Evolutionary conservation across 2,113 vertebrate genomes (phyloP), one percentile per base, ranked within the genome.

Genomic region (Otocyon megalotis): DNA sequence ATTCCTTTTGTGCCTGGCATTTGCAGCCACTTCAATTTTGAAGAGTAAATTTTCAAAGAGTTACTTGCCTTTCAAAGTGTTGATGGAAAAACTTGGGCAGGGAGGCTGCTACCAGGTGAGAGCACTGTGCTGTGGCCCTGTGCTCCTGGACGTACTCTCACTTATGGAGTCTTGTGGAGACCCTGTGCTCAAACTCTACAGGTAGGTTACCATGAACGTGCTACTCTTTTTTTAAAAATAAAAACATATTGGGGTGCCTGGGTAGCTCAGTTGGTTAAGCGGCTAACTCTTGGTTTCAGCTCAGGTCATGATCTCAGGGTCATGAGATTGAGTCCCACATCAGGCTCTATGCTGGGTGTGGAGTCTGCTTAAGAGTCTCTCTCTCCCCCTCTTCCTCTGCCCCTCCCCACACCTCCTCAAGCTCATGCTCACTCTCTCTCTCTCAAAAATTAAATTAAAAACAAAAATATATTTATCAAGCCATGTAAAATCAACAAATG

Each of bases 41-140:
- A 84, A 69, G 19, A 85, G 9, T 8, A 81, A 48, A 58, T 86
- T 43, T 63, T 79, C 26, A 32, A 77, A 48, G 35, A 80, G n/a
- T 63, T 16, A n/a, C 17, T 77, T 7, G 10, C 35, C 81, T 95
- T 81, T 85, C 30, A 58, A 62, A 65, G 69, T 32, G 24, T 17
- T 3, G 24, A 50, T 10, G 8, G 28, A 74, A 80, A 69, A 53
- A 26, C 80, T 17, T 72, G 72, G 24, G 5, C 5, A 20, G 85
- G 53, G 1, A 54, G 76, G 6, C 35, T 22, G 20, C 84, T 1
- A 11, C 48, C 2, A 20, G 26, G 19, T 9, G 2, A 50, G 17
- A 16, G 26, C 5, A 2, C 15, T 32, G 10, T 7, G 0, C 54
- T 14, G 7, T 2, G 1, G 3, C 7, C 48, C 7, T 1, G 3